Conservation (phyloP, 2,113 vertebrate genomes). For the Theristicus caerulescens region DNA sequence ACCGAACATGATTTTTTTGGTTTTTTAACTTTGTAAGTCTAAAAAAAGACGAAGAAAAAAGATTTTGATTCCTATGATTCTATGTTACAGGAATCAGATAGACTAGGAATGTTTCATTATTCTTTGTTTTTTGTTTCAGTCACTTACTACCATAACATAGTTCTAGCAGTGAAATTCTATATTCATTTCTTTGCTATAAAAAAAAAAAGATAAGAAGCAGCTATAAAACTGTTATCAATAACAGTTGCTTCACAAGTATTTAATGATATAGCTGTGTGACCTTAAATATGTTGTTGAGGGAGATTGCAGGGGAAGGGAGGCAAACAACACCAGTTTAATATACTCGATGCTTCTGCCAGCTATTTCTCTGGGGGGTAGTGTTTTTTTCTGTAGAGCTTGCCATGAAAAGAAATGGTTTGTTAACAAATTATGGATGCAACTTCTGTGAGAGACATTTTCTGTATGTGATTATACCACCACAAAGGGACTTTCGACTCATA, state of each 20-base stretch:
- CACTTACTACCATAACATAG: neutral
- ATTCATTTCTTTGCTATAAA: rapidly evolving
- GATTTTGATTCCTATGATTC: neutral
- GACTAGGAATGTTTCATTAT: neutral
- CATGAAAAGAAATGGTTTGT: neutral
- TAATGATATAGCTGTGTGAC: neutral
- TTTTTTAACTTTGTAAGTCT: neutral
- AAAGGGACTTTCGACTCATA: neutral
- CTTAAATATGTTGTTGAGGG: neutral
- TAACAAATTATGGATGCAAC: neutral
- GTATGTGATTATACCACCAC: neutral
- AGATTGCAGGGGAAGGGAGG: neutral
- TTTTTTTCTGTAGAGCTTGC: neutral
- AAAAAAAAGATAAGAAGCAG: neutral
- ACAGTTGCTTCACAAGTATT: neutral
- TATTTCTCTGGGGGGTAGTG: neutral
- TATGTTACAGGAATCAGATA: neutral
- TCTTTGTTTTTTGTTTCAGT: neutral
- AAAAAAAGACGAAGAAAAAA: neutral
- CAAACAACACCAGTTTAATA: neutral
- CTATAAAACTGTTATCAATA: neutral
- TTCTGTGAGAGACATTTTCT: neutral
- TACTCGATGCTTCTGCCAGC: neutral
- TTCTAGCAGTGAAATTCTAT: neutral
- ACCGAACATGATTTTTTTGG: neutral